Conservation (phyloP, 2,797 vertebrate genomes). For the Microctenopoma lineatum region DNA sequence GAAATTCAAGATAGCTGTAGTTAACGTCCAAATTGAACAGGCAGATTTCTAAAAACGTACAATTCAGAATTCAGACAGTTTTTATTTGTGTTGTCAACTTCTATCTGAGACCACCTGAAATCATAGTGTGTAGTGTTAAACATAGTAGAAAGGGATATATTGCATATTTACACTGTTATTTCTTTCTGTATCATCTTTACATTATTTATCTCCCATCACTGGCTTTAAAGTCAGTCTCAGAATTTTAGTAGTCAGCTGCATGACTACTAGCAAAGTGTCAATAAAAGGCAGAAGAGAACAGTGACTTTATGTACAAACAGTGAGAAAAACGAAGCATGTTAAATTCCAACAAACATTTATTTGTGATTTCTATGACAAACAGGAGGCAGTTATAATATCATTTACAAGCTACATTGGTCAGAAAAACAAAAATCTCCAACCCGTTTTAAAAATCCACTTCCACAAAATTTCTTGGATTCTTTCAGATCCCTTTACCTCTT, state of each 20-base stretch:
- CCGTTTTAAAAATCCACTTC: constrained; percentile 59
- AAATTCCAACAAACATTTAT: constrained; percentile 82
- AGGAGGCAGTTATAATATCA: constrained; percentile 74
- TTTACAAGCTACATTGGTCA: constrained; percentile 73
- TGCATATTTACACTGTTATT: too few species aligned
- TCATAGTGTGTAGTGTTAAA: too few species aligned
- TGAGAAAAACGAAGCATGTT: constrained; percentile 5
- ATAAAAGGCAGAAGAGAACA: background rate
- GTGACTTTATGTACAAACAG: background rate
- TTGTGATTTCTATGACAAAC: constrained; percentile 83
- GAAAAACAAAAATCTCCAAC: constrained; percentile 54
- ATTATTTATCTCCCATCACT: too few species aligned
- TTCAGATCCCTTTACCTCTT: constrained; percentile 2
- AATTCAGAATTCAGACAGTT: background rate
- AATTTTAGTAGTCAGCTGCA: background rate
- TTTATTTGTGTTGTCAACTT: too few species aligned
- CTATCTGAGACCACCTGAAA: too few species aligned
- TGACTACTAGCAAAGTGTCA: background rate
- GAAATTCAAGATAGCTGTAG: too few species aligned
- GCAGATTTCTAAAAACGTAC: background rate
- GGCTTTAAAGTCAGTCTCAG: background rate
- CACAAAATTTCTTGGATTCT: constrained; percentile 21
- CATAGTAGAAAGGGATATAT: too few species aligned
- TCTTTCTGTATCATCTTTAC: too few species aligned
- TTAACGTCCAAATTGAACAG: too few species aligned